A percentile compares a stretch with the other conserved stretches of the same genome.
phyloP scores from a whole-genome alignment of 1,140 invertebrate genomes.

The Sweltsa coloradensis region DNA sequence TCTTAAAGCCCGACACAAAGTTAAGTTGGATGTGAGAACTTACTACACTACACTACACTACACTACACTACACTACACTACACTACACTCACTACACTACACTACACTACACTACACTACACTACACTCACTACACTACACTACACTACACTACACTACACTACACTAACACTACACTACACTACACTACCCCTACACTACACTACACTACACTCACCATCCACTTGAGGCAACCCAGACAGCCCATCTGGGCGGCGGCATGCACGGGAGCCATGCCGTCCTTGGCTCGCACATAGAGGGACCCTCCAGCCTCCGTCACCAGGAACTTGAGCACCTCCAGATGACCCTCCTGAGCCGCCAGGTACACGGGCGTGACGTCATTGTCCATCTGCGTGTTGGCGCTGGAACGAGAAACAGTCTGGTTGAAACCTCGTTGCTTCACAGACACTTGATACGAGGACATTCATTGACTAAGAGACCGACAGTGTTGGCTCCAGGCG shows the following conservation, averaged over 20 bases:
- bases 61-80: no score
- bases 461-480: no score
- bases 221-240: slow-evolving; percentile 72
- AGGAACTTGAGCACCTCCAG: slow-evolving; percentile 72
- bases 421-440: slow-evolving; percentile 1
- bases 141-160: no score
- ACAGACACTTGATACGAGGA: slow-evolving; percentile 13
- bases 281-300: slow-evolving; percentile 61
- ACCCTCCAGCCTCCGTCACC: slow-evolving; percentile 63
- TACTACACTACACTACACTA: no score
- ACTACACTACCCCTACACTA: no score
- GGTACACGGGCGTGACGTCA: slow-evolving; percentile 77
- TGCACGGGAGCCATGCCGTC: slow-evolving; percentile 83
- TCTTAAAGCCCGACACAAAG: no score
- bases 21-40: no score
- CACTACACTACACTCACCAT: slow-evolving; percentile 57
- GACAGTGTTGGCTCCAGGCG: no score
- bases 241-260: slow-evolving; percentile 79
- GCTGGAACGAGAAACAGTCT: slow-evolving; percentile 37
- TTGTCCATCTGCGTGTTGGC: slow-evolving; percentile 83
- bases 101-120: no score
- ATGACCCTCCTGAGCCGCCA: slow-evolving; percentile 78
- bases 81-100: no score
- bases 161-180: no score
- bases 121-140: no score